A percentile compares a stretch with the other conserved stretches of the same genome.
Conservation (phyloP, 2,113 vertebrate species). For the Thermophis baileyi region DNA sequence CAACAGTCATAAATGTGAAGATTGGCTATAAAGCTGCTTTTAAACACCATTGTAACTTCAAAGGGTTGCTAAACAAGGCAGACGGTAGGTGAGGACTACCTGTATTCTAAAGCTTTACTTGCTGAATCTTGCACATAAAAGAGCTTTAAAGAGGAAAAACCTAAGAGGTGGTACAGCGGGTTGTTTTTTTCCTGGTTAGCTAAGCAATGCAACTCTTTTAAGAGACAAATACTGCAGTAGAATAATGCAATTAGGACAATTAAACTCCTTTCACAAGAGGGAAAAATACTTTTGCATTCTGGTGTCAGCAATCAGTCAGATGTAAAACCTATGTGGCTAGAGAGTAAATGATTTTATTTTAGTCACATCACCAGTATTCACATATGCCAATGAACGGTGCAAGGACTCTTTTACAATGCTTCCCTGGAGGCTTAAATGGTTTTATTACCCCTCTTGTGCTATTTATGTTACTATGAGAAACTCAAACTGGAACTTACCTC, state of each 20-base stretch:
- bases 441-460: not conserved
- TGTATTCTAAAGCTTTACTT: not conserved
- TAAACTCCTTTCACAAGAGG: not conserved
- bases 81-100: not conserved
- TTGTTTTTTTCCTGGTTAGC: not conserved
- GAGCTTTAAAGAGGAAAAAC: not conserved
- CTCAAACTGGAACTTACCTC: not conserved
- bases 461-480: not conserved
- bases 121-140: not conserved
- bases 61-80: not conserved
- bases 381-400: not conserved
- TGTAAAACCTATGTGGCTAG: not conserved
- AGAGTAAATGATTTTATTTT: not conserved
- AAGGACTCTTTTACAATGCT: not conserved
- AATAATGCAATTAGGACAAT: not conserved
- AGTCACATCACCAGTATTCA: not conserved
- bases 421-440: not conserved
- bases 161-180: not conserved
- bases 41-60: not conserved
- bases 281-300: not conserved
- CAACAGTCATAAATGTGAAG: not conserved
- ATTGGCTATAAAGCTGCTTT: not conserved
- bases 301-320: not conserved
- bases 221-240: not conserved
- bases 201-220: not conserved